Percentiles rank a stretch among this genome's conserved stretches.
These are phyloP conservation scores for Drosophila pruinosa DNA, from an alignment of 1,140 invertebrate genomes.

Conservation along the genomic window DNA sequence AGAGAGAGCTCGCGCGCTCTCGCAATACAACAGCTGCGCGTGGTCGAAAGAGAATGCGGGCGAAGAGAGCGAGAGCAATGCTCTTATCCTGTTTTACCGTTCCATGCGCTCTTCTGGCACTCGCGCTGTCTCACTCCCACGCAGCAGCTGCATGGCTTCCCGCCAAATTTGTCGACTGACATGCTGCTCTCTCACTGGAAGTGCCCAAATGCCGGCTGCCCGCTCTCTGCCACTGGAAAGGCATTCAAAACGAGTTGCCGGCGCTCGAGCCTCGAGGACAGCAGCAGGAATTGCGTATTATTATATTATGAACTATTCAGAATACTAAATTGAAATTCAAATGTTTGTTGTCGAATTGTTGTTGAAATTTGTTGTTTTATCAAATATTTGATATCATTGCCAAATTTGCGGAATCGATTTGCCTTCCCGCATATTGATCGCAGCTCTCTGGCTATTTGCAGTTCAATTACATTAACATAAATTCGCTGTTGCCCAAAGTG, in stretches of 20 bases:
- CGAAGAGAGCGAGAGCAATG: neutral
- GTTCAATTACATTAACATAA: constrained; percentile 51
- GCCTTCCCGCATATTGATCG: constrained; percentile 23
- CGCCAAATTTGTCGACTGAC: constrained; percentile 50
- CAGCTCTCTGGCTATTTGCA: constrained; percentile 16
- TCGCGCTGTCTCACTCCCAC: constrained; percentile 32
- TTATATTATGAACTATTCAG: neutral
- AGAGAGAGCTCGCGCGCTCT: neutral
- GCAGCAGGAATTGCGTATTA: constrained; percentile 3
- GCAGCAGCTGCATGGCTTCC: constrained; percentile 55
- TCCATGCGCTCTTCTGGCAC: constrained; percentile 34
- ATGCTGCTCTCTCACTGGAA: constrained; percentile 51
- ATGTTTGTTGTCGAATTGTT: constrained; percentile 6
- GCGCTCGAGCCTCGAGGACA: constrained; percentile 3
- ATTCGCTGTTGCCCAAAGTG: constrained; percentile 35
- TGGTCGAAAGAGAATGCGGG: constrained; percentile 2
- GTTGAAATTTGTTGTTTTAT: constrained; percentile 26
- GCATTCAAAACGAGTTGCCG: constrained; percentile 29
- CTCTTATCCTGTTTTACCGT: constrained; percentile 50
- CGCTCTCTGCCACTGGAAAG: constrained; percentile 23
- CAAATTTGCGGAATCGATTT: constrained; percentile 18
- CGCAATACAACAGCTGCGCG: constrained; percentile 24
- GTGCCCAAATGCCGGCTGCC: too few relatives aligned
- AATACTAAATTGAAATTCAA: constrained; percentile 18
- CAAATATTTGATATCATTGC: constrained; percentile 48